phyloP scores from a whole-genome alignment of 2,797 vertebrate species.

The Lophius americanus region DNA sequence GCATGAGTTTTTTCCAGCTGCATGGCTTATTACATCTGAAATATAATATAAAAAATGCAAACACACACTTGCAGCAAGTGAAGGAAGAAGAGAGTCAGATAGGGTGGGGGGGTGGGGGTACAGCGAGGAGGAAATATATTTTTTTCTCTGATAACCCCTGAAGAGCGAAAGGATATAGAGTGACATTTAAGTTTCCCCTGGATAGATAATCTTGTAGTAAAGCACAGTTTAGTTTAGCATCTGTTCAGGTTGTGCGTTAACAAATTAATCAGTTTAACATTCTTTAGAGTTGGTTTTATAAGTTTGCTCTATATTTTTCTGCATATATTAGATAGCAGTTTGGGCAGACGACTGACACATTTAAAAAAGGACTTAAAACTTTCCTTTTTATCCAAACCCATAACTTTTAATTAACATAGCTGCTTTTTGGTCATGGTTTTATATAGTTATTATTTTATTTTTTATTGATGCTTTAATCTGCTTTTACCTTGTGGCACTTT shows the following conservation, averaged over 20 bases:
- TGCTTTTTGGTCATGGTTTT: too few relatives aligned
- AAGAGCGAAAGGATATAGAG: conserved; percentile 54
- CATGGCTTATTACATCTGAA: conserved; percentile 77
- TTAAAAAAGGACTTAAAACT: too few relatives aligned
- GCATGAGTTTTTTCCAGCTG: conserved; percentile 70
- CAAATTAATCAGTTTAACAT: neutral
- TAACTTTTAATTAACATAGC: too few relatives aligned
- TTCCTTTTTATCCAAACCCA: too few relatives aligned
- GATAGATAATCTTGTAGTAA: conserved; percentile 15
- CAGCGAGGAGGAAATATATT: conserved; percentile 46
- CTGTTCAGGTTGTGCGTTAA: conserved; percentile 3
- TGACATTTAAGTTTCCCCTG: conserved; percentile 59
- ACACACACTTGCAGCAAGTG: conserved; percentile 50
- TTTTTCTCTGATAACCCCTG: conserved; percentile 56
- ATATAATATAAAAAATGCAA: conserved; percentile 80
- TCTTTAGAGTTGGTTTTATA: neutral
- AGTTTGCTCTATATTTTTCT: conserved; percentile 14
- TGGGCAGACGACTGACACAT: too few relatives aligned
- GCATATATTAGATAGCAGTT: conserved; percentile 13
- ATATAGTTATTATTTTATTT: too few relatives aligned
- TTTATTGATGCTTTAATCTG: too few relatives aligned
- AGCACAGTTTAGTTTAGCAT: conserved; percentile 16
- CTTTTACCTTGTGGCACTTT: too few relatives aligned
- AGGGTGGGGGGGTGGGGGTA: conserved; percentile 1
- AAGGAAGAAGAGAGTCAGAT: conserved; percentile 25